Evolutionary conservation across 2,113 vertebrate genomes (phyloP), one percentile per base, ranked within the genome.

Genomic region (Phylloscopus trochiloides): DNA sequence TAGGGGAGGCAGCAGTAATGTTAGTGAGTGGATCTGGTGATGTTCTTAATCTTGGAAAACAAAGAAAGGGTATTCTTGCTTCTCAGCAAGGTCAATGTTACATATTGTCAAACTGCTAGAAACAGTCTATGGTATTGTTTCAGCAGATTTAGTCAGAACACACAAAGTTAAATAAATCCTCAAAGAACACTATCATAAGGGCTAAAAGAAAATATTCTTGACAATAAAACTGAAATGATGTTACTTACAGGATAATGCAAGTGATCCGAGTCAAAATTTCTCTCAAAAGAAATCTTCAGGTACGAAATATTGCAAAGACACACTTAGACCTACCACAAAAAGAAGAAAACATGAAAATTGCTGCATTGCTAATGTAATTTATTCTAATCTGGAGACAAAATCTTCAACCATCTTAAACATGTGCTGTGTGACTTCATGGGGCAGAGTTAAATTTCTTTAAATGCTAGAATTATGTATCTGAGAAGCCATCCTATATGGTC

Each of bases 21-120:
- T 58, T 57, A 70, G 72, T 28, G 47, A 68, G 59, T 66, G 63
- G 88, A 80, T 90, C 42, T 92, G 83, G 67, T 62, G 67, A 47
- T 93, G 72, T 26, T 86, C 59, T 94, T 80, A 51, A 83, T 92
- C 79, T 63, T 80, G 51, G 43, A 40, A 90, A 94, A 88, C 34
- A 93, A 42, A 76, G 58, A 76, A 79, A 1, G 1, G 34, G 42
- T 74, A 75, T 36, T 78, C 34, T 79, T 83, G 54, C 42, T 80
- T 92, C 82, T 86, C 57, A 83, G 72, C 72, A 92, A 86, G 86
- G 88, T 88, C 25, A 3, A 4, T 51, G 42, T 42, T 66, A 13
- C 34, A 25, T 61, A 75, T 38, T 72, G 45, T 52, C 51, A 45
- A 82, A 73, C 62, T 71, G 18, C 29, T 67, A 73, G 54, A 70